These are phyloP conservation scores for Netelia inedita DNA, from an alignment of 2,888 invertebrate species.

Conservation along the genomic window DNA sequence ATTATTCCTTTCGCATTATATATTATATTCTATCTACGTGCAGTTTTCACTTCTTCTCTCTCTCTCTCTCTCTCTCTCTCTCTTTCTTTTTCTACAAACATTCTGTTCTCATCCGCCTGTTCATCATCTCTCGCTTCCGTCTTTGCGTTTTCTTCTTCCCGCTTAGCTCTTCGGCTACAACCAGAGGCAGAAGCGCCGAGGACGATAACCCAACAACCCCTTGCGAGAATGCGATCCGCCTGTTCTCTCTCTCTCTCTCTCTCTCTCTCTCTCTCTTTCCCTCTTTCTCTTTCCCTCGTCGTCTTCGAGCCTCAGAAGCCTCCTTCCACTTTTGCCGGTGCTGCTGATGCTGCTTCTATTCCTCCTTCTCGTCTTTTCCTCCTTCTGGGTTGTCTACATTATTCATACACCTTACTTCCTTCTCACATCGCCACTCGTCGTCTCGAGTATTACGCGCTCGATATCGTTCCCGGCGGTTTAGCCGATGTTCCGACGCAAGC, in stretches of 20 bases:
- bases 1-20: slow-evolving; percentile 71
- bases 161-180: slow-evolving; percentile 42
- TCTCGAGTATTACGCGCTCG: slow-evolving; percentile 73
- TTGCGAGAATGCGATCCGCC: slow-evolving; percentile 28
- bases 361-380: slow-evolving; percentile 51
- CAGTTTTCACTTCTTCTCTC: slow-evolving; percentile 45
- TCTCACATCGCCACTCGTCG: slow-evolving; percentile 73
- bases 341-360: slow-evolving; percentile 38
- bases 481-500: slow-evolving; percentile 31
- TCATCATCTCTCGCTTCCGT: slow-evolving; percentile 42
- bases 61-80: slow-evolving; percentile 39
- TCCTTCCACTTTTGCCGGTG: slow-evolving; percentile 47
- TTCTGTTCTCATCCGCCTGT: slow-evolving; percentile 29
- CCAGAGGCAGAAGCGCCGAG: slow-evolving; percentile 44
- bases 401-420: slow-evolving; percentile 75
- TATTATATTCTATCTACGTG: slow-evolving; percentile 39
- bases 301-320: slow-evolving; percentile 56
- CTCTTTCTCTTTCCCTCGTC: slow-evolving; percentile 37
- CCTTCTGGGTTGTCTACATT: slow-evolving; percentile 70
- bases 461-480: slow-evolving; percentile 64
- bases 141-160: slow-evolving; percentile 38
- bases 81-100: slow-evolving; percentile 21
- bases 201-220: slow-evolving; percentile 63
- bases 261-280: slow-evolving; percentile 18
- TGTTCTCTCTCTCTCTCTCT: slow-evolving; percentile 25